Base-by-base conservation (phyloP, 2,888 invertebrate species). In the Creontiades dilutus region DNA sequence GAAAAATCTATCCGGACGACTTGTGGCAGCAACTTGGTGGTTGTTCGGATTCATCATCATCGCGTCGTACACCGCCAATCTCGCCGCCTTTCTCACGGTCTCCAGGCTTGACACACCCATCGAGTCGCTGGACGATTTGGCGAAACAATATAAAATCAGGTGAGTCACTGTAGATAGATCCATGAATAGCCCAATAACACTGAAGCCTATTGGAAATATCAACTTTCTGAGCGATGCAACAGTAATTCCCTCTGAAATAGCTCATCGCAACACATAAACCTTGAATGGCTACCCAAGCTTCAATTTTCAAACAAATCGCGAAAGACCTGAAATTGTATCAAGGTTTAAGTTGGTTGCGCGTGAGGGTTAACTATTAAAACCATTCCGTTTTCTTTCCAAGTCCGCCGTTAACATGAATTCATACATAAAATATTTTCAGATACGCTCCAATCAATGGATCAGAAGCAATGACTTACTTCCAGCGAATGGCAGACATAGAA, bases 21-120 rank as follows among this genome's bases (percentile, higher is more conserved):
- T 99, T 14, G 96, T 99, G 0, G 99, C 99, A 0, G 99, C 99
- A 0, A 99, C 99, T 0, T 99, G 99, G 99, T 99, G 99, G 99
- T 94, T 99, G 37, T 99, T 99, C 94, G 99, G 99, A 0, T 99
- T 99, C 93, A 99, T 99, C 93, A 98, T 99, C 92, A 99, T 99
- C 93, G 99, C 99, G 3, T 99, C 99, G 0, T 99, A 99, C 94
- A 99, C 99, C 0, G 99, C 99, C 0, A 99, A 99, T 93, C 94
- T 99, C 93, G 99, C 99, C 0, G 99, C 99, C 0, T 99, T 99
- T 93, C 94, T 99, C 90, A 99, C 99, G 0, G 98, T 98, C 0
- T 98, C 98, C 0, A 95, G 98, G 23, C 94, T 99, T 93, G 98
- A 99, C 92, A 97, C 97, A 0, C 98, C 98, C 0, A 97, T 99